phyloP scores from a whole-genome alignment of 2,888 invertebrate genomes.

The Leptopilina drosophilae region DNA sequence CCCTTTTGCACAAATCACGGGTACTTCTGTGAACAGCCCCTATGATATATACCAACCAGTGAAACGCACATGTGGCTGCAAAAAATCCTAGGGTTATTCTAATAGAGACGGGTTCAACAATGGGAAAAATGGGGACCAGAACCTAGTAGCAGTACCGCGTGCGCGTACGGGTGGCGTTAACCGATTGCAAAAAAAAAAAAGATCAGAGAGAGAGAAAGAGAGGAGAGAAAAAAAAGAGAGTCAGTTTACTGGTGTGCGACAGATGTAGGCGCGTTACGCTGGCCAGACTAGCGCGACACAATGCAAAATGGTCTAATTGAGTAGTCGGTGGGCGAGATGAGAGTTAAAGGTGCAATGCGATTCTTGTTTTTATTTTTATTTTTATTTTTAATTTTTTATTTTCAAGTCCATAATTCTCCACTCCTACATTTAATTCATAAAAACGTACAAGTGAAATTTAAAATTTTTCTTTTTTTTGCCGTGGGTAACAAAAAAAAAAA shows the following conservation, averaged over 20 bases:
- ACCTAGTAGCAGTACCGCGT: constrained; percentile 43
- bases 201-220: constrained; percentile 56
- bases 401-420: constrained; percentile 24
- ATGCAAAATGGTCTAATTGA: constrained; percentile 70
- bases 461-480: background rate
- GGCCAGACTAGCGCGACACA: constrained; percentile 60
- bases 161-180: constrained; percentile 49
- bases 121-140: constrained; percentile 48
- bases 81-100: constrained; percentile 66
- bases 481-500: constrained; percentile 2
- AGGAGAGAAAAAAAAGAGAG: constrained; percentile 54
- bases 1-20: constrained; percentile 53
- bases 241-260: constrained; percentile 61
- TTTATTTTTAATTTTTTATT: too few species aligned
- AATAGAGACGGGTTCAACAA: constrained; percentile 58
- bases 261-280: constrained; percentile 71
- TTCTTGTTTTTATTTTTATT: constrained; percentile 7
- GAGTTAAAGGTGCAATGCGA: constrained; percentile 42
- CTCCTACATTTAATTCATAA: constrained; percentile 6
- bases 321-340: constrained; percentile 63
- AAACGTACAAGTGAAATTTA: constrained; percentile 8
- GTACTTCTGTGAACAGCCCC: constrained; percentile 54
- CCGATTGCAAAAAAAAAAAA: constrained; percentile 55
- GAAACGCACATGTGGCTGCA: constrained; percentile 61
- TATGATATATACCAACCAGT: constrained; percentile 52